Evolutionary conservation across 2,797 vertebrate genomes (phyloP).

Genomic region (Enteromius trimaculatus): DNA sequence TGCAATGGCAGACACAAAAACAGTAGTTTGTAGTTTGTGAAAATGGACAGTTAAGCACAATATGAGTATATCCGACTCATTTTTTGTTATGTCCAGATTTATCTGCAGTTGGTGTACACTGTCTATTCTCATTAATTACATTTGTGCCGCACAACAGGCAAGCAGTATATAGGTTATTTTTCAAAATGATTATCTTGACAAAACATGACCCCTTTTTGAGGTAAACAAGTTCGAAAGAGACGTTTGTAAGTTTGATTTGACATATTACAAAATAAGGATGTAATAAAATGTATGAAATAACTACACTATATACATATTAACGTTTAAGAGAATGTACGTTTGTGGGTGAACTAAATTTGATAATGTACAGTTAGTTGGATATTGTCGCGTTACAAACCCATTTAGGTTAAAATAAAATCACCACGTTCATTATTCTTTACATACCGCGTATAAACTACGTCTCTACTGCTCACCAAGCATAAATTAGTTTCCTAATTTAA

Average conservation of each 20-base stretch:
- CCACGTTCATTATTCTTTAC: not conserved
- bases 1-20: not conserved
- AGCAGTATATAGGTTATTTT: not conserved
- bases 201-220: not conserved
- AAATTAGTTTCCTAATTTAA: not conserved
- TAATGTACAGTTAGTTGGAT: not conserved
- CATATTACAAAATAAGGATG: too few species aligned
- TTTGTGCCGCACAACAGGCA: too few species aligned
- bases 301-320: too few species aligned
- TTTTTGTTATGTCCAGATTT: not conserved
- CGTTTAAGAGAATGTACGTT: too few species aligned
- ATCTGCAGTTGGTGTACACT: not conserved
- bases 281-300: too few species aligned
- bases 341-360: not conserved
- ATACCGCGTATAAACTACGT: not conserved
- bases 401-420: not conserved
- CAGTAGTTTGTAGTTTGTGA: not conserved
- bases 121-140: too few species aligned
- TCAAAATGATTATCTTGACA: not conserved
- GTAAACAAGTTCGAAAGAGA: too few species aligned
- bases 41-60: not conserved
- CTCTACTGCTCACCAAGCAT: not conserved
- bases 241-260: too few species aligned
- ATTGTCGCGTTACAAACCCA: not conserved
- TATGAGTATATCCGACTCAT: not conserved